Evolutionary conservation across 1,140 invertebrate species (phyloP).

Genomic region (Phthorimaea operculella): DNA sequence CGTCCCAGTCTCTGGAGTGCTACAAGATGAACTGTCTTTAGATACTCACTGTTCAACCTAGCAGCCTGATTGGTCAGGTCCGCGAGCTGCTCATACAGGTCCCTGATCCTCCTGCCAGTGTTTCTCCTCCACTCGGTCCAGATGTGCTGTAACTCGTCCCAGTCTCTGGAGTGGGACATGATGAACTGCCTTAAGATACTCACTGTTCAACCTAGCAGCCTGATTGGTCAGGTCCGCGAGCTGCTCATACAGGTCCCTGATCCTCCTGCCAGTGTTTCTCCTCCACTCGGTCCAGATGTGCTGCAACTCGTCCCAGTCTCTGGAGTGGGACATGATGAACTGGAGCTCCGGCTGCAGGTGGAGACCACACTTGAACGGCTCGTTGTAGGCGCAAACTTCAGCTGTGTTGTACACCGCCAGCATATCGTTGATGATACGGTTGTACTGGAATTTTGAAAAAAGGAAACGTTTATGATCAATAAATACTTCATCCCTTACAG

Average conservation of each 20-base stretch:
- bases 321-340: slow-evolving; percentile 76
- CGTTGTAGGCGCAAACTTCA: slow-evolving; percentile 84
- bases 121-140: slow-evolving; percentile 88
- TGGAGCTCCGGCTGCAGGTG: slow-evolving; percentile 82
- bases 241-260: slow-evolving; percentile 85
- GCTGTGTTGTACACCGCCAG: slow-evolving; percentile 88
- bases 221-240: slow-evolving; percentile 87
- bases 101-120: slow-evolving; percentile 80
- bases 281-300: slow-evolving; percentile 91
- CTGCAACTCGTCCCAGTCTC: slow-evolving; percentile 86
- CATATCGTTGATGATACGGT: slow-evolving; percentile 88
- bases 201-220: slow-evolving; percentile 87
- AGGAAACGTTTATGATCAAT: too few species aligned
- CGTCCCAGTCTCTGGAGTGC: too few species aligned
- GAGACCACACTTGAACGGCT: slow-evolving; percentile 83
- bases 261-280: slow-evolving; percentile 79
- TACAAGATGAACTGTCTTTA: too few species aligned
- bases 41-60: too few species aligned
- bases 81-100: slow-evolving; percentile 85
- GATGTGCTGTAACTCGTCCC: slow-evolving; percentile 84
- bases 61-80: slow-evolving; percentile 88
- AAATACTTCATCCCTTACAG: too few species aligned
- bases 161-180: slow-evolving; percentile 80
- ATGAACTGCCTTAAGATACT: slow-evolving; percentile 66
- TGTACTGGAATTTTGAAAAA: slow-evolving; percentile 78